Evolutionary conservation across 2,113 vertebrate species (phyloP).

Genomic region (Gracilinanus agilis): DNA sequence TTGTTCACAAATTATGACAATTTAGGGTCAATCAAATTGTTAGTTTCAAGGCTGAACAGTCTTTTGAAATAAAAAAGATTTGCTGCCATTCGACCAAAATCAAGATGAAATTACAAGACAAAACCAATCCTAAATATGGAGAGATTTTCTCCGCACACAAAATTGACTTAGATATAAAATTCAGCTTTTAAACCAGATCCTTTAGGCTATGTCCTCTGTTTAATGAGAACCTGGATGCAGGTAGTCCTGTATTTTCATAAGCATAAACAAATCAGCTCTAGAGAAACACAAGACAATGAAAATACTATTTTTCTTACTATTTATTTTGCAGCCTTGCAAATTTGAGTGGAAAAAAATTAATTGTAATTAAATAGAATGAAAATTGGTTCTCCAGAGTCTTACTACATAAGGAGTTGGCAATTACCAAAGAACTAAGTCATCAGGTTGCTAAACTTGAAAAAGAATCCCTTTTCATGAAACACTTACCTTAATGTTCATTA

Average conservation of each 20-base stretch:
- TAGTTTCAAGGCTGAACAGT: conserved; percentile 67
- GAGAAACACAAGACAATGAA: conserved; percentile 19
- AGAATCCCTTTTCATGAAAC: conserved; percentile 32
- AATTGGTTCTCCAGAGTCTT: conserved; percentile 31
- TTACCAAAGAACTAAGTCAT: conserved; percentile 12
- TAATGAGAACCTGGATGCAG: conserved; percentile 48
- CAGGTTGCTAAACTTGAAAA: conserved; percentile 28
- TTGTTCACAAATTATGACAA: conserved; percentile 30
- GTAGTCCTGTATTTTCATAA: conserved; percentile 28
- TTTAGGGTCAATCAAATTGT: conserved; percentile 49
- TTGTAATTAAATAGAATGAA: conserved; percentile 35
- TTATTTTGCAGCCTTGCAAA: neutral
- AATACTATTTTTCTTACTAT: neutral
- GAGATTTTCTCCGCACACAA: conserved; percentile 22
- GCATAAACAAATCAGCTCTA: conserved; percentile 24
- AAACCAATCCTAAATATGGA: conserved; percentile 26
- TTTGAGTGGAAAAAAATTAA: conserved; percentile 49
- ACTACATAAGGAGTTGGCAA: conserved; percentile 40
- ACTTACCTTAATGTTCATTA: neutral
- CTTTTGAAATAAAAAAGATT: conserved; percentile 58
- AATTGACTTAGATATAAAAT: conserved; percentile 61
- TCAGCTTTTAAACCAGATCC: neutral
- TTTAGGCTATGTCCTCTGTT: conserved; percentile 38
- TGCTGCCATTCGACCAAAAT: conserved; percentile 63
- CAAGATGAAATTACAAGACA: neutral